Conservation (phyloP, 2,888 invertebrate species). For the Drosophila imparisetae region DNA sequence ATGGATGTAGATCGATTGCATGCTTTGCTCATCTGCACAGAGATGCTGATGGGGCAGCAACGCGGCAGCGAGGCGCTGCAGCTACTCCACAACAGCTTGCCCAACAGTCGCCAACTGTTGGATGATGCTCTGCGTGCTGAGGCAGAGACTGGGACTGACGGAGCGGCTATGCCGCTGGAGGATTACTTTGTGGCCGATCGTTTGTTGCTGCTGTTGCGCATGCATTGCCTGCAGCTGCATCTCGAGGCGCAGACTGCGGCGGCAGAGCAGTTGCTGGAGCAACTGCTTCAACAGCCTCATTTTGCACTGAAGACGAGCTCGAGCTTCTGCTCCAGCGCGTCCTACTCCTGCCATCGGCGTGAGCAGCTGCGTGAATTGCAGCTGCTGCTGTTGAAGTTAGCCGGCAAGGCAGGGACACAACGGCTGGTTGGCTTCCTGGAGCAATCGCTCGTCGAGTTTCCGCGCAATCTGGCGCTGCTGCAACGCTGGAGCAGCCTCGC, state of each 20-base stretch:
- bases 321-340: not conserved
- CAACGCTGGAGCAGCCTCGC: constrained; percentile 84
- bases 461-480: constrained; percentile 87
- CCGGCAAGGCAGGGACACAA: constrained; percentile 2
- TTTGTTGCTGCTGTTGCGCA: constrained; percentile 71
- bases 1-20: constrained; percentile 62
- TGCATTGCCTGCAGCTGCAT: constrained; percentile 69
- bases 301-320: constrained; percentile 38
- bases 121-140: constrained; percentile 58
- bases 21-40: constrained; percentile 73
- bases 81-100: constrained; percentile 47
- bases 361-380: constrained; percentile 85
- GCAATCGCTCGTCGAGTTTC: constrained; percentile 85
- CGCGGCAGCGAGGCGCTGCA: constrained; percentile 61
- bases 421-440: constrained; percentile 74
- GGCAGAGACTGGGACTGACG: not conserved
- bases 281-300: not conserved
- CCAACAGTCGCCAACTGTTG: constrained; percentile 27
- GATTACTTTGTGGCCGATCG: constrained; percentile 80
- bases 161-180: constrained; percentile 70
- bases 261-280: constrained; percentile 61
- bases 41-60: constrained; percentile 71
- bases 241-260: constrained; percentile 60
- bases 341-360: constrained; percentile 63
- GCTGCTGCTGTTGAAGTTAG: constrained; percentile 72